Percentiles rank a stretch among this genome's conserved stretches.
phyloP scores from a whole-genome alignment of 1,140 invertebrate species.

The Sarcophaga bullata region DNA sequence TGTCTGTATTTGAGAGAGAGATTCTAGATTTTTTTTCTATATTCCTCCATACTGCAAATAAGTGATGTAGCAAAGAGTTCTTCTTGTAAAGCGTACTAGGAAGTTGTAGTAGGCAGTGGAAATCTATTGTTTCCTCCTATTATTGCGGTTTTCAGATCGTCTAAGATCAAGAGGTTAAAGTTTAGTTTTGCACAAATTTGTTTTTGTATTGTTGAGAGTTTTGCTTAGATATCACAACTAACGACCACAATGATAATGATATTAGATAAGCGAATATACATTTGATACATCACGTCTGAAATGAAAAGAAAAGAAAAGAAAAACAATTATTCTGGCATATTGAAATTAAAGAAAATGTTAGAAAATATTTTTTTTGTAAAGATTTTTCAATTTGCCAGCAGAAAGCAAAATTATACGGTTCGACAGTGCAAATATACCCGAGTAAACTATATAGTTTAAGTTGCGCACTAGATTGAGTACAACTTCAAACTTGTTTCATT shows the following conservation, averaged over 20 bases:
- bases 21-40: conserved; percentile 10
- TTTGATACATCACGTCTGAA: neutral
- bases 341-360: too few relatives aligned
- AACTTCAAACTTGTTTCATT: too few relatives aligned
- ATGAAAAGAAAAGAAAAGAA: neutral
- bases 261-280: conserved; percentile 10
- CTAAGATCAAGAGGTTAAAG: neutral
- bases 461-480: too few relatives aligned
- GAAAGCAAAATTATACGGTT: too few relatives aligned
- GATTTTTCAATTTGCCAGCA: too few relatives aligned
- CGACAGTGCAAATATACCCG: too few relatives aligned
- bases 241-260: neutral
- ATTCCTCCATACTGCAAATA: neutral
- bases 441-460: too few relatives aligned
- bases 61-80: neutral
- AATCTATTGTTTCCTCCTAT: neutral
- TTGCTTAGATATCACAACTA: neutral
- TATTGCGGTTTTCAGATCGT: neutral
- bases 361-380: too few relatives aligned
- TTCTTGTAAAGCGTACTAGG: neutral
- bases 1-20: neutral
- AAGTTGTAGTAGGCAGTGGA: neutral
- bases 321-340: too few relatives aligned
- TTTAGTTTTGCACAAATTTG: conserved; percentile 5
- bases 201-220: neutral